These are phyloP conservation scores for Rhinoraja longicauda DNA, from an alignment of 2,797 vertebrate species.

Conservation along the genomic window DNA sequence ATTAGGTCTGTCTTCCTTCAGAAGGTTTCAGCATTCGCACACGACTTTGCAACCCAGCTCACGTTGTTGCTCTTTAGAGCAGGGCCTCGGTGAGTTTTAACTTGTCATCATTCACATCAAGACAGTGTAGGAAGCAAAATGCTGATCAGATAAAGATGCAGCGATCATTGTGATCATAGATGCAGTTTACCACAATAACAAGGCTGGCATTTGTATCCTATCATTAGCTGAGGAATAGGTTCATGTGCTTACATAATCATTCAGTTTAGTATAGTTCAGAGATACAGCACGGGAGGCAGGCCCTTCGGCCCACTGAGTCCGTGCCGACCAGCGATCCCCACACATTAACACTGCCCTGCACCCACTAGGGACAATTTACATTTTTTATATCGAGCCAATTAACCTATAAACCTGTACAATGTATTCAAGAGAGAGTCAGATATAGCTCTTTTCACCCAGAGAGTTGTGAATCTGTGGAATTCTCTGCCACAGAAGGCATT, in stretches of 20 bases:
- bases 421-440: too few species aligned
- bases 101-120: slow-evolving; percentile 15
- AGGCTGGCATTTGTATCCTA: background rate
- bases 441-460: too few species aligned
- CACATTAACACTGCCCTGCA: too few species aligned
- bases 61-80: background rate
- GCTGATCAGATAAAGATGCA: background rate
- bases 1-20: background rate
- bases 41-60: background rate
- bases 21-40: background rate
- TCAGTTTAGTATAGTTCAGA: too few species aligned
- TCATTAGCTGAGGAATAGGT: slow-evolving; percentile 24
- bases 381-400: too few species aligned
- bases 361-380: too few species aligned
- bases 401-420: too few species aligned
- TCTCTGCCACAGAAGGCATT: too few species aligned
- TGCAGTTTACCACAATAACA: background rate
- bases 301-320: too few species aligned
- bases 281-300: too few species aligned
- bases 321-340: too few species aligned
- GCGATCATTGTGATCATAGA: background rate
- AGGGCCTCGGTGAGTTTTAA: background rate
- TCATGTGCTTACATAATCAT: background rate
- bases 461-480: too few species aligned
- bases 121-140: background rate